A percentile compares a stretch with the other conserved stretches of the same genome.
phyloP scores from a whole-genome alignment of 2,797 vertebrate species.

The Chaenodraco wilsoni region DNA sequence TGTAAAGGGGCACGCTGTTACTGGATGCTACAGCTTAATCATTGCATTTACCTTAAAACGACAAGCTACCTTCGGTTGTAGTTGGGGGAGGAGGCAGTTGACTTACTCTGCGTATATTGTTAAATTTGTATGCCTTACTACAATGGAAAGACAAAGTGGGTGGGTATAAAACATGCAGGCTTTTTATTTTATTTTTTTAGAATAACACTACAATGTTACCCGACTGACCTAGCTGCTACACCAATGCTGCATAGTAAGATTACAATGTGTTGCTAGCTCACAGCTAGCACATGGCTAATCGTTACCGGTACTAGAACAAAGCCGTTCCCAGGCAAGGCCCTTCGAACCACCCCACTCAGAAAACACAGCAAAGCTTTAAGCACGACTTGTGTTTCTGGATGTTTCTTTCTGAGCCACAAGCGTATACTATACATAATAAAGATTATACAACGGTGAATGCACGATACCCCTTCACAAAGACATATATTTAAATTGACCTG shows the following conservation, averaged over 20 bases:
- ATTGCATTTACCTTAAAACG: neutral
- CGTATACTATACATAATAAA: accelerated
- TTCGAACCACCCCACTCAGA: neutral
- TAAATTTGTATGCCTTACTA: too few relatives aligned
- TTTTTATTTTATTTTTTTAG: too few relatives aligned
- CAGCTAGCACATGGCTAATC: constrained; percentile 50
- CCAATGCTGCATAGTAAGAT: too few relatives aligned
- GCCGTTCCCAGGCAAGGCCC: constrained; percentile 61
- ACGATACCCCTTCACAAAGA: neutral
- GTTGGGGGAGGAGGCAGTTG: neutral
- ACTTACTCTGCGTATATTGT: too few relatives aligned
- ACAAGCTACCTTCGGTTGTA: neutral
- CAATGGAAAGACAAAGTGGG: accelerated
- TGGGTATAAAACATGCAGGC: too few relatives aligned
- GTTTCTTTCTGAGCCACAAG: accelerated
- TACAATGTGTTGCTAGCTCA: neutral
- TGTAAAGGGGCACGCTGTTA: too few relatives aligned
- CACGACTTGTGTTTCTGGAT: accelerated
- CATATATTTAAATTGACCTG: neutral
- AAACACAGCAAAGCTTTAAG: accelerated
- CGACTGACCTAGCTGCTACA: accelerated
- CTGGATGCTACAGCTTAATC: too few relatives aligned
- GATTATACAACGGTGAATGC: accelerated
- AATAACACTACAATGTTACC: too few relatives aligned
- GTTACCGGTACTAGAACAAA: constrained; percentile 67